These are phyloP conservation scores for Carassius auratus DNA, from an alignment of 2,113 vertebrate genomes.

Conservation along the genomic window DNA sequence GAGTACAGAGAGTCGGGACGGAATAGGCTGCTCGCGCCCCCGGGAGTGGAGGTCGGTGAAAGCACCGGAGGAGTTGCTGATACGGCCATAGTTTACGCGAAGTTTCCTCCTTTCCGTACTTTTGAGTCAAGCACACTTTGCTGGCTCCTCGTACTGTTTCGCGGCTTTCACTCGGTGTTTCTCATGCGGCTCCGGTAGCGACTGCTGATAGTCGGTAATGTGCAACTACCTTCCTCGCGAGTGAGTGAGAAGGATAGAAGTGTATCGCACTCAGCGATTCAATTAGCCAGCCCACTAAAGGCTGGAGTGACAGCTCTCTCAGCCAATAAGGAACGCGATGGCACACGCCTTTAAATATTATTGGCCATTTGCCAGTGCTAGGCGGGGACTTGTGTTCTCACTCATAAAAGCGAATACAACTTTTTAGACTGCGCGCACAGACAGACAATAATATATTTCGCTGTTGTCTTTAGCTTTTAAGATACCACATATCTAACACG, in stretches of 20 bases:
- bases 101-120: slow-evolving; percentile 49
- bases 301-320: slow-evolving; percentile 49
- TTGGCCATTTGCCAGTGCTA: slow-evolving; percentile 51
- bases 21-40: slow-evolving; percentile 74
- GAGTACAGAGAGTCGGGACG: slow-evolving; percentile 77
- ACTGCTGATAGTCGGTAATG: slow-evolving; percentile 52
- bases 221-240: slow-evolving; percentile 61
- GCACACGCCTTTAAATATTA: slow-evolving; percentile 51
- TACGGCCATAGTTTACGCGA: slow-evolving; percentile 79
- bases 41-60: slow-evolving; percentile 75
- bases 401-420: background rate
- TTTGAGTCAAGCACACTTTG: slow-evolving; percentile 49
- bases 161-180: slow-evolving; percentile 52
- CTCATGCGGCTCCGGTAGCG: slow-evolving; percentile 45
- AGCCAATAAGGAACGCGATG: slow-evolving; percentile 50
- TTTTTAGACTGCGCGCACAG: background rate
- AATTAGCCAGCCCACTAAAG: slow-evolving; percentile 61
- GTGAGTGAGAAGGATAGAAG: slow-evolving; percentile 61
- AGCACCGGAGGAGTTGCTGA: slow-evolving; percentile 77
- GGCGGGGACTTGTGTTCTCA: slow-evolving; percentile 21
- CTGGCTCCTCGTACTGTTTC: slow-evolving; percentile 49
- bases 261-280: slow-evolving; percentile 56
- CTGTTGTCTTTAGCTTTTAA: background rate
- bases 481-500: background rate
- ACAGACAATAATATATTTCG: background rate